Base-by-base conservation (phyloP, 2,113 vertebrate genomes). In the Macquaria ambigua region DNA sequence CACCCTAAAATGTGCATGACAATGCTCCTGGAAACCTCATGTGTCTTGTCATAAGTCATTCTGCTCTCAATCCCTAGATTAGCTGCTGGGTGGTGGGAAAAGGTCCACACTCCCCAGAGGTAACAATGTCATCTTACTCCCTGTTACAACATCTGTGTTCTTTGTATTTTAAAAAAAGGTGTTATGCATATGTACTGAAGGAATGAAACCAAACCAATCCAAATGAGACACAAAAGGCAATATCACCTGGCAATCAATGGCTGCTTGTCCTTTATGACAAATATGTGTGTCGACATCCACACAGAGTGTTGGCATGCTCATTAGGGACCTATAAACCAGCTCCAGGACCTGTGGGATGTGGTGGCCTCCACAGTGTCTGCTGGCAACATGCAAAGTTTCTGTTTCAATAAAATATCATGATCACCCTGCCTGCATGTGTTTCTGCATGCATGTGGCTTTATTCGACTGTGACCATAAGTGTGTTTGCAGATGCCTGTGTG, bases 381-480 rank as follows among this genome's bases (percentile, higher is more conserved):
- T 87, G 87, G 76, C 86, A 88, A 70, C 83, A 53, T 41, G 79
- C 50, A 58, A 64, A 46, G n/a, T 74, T 74, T 79, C 77, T 69
- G 67, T 86, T 85, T 85, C 82, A 83, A 66, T 81, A 74, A 77
- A 77, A 82, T 56, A 80, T 79, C 80, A 62, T 23, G 55, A 87
- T 88, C 79, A 37, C 74, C 43, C 81, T 39, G 70, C 39, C 56
- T 84, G 75, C 77, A 64, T 79, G 82, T 79, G 79, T 92, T 85
- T 39, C 68, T 81, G 77, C 84, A 78, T 91, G 75, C 86, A 90
- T 91, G 86, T 88, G 88, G 83, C 85, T 87, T 87, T 78, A 84
- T 84, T 88, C 89, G 84, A 78, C 71, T 87, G 64, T 10, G 79
- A 80, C 84, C 84, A 5, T 61, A 43, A 74, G 83, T 25, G 76